These are phyloP conservation scores for Eulemur macaco DNA, from an alignment of 2,113 vertebrate genomes.

Conservation along the genomic window DNA sequence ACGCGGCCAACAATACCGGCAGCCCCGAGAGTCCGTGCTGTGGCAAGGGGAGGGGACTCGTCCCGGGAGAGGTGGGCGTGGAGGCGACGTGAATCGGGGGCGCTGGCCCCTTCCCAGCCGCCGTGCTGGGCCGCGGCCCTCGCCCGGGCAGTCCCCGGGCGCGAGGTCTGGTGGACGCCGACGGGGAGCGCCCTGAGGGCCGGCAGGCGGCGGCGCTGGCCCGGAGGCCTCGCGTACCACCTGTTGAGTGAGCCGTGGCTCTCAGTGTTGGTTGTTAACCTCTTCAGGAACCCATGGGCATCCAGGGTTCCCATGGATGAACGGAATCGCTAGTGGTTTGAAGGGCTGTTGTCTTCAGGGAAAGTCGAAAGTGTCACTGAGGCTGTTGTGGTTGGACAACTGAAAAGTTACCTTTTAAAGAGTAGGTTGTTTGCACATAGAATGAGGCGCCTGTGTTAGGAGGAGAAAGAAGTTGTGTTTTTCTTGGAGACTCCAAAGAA, in stretches of 20 bases:
- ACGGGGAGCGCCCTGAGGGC: not conserved
- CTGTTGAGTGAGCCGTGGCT: not conserved
- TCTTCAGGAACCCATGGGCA: rapidly evolving
- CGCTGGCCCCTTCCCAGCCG: not conserved
- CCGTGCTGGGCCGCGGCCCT: not conserved
- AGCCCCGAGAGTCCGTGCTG: constrained; percentile 72
- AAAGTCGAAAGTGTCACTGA: not conserved
- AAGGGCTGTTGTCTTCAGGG: not conserved
- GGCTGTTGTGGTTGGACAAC: not conserved
- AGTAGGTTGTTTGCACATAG: not conserved
- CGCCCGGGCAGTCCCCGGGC: rapidly evolving
- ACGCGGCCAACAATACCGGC: constrained; percentile 91
- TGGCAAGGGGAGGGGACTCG: constrained; percentile 69
- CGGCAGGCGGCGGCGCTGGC: not conserved
- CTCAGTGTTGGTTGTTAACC: not conserved
- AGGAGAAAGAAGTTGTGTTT: not conserved
- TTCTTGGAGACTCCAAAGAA: not conserved
- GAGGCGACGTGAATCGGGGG: not conserved
- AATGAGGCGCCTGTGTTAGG: not conserved
- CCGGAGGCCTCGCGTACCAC: not conserved
- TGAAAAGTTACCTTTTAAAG: not conserved
- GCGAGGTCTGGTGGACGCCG: not conserved
- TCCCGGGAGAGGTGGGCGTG: constrained; percentile 17
- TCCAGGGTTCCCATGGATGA: too few species aligned
- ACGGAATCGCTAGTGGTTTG: not conserved